Evolutionary conservation across 1,140 invertebrate genomes (phyloP).

Genomic region (Pseudomyrmex pallidus): DNA sequence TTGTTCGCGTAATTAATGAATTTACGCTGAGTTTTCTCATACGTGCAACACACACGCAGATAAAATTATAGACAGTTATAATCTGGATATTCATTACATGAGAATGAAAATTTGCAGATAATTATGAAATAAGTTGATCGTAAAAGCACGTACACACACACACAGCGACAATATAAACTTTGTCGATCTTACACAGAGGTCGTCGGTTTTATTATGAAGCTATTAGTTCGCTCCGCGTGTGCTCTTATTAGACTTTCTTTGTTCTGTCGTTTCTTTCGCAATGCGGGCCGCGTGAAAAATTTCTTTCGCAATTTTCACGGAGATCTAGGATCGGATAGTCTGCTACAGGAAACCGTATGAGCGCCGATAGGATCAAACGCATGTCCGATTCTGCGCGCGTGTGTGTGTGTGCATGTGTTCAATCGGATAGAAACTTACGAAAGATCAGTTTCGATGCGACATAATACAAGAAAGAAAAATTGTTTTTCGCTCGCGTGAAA

Average conservation of each 20-base stretch:
- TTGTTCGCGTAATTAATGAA: slow-evolving; percentile 23
- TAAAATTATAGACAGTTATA: slow-evolving; percentile 1
- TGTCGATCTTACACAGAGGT: not conserved
- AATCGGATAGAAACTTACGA: slow-evolving; percentile 17
- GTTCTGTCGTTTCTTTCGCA: slow-evolving; percentile 53
- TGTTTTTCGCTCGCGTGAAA: too few relatives aligned
- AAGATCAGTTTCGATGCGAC: not conserved
- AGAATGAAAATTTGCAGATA: not conserved
- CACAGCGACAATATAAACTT: not conserved
- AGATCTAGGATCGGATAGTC: slow-evolving; percentile 53
- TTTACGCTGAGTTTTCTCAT: not conserved
- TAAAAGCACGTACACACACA: not conserved
- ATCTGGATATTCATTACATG: not conserved
- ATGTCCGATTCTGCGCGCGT: slow-evolving; percentile 20
- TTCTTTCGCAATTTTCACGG: slow-evolving; percentile 41
- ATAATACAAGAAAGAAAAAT: too few relatives aligned
- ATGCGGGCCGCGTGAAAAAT: slow-evolving; percentile 33
- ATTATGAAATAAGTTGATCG: too few relatives aligned
- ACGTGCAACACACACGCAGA: not conserved
- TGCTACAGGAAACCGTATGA: slow-evolving; percentile 18
- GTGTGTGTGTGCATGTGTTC: slow-evolving; percentile 7
- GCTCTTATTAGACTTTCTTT: slow-evolving; percentile 36
- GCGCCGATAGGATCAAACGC: slow-evolving; percentile 36
- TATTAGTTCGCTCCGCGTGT: slow-evolving; percentile 8
- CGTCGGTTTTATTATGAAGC: not conserved